Evolutionary conservation across 2,113 vertebrate genomes (phyloP).

Genomic region (Dasyurus viverrinus): DNA sequence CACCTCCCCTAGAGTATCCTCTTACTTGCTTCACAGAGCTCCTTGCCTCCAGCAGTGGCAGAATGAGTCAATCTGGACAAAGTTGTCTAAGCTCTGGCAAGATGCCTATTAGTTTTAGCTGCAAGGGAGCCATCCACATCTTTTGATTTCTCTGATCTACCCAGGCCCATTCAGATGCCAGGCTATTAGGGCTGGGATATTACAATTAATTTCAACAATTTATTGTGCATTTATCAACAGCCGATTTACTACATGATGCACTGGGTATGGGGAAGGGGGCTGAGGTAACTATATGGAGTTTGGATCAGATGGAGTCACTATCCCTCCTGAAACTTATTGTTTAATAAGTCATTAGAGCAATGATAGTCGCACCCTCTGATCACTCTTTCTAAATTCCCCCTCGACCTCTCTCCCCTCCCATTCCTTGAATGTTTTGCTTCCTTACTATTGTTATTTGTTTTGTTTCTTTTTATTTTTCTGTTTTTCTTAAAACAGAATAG

Average conservation of each 20-base stretch:
- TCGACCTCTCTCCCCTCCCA: background rate
- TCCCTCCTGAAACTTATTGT: background rate
- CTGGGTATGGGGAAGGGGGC: background rate
- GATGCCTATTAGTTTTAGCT: background rate
- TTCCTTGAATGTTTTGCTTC: background rate
- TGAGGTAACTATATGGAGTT: background rate
- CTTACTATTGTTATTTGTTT: background rate
- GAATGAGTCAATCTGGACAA: background rate
- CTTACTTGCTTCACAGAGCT: background rate
- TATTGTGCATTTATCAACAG: background rate
- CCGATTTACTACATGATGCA: background rate
- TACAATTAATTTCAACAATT: background rate
- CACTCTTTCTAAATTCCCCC: background rate
- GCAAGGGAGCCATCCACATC: background rate
- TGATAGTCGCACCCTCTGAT: background rate
- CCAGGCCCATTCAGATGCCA: background rate
- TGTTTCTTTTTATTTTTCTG: no score
- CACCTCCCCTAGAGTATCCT: background rate
- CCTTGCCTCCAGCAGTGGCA: background rate
- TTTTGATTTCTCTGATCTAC: background rate
- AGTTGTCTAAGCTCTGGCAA: background rate
- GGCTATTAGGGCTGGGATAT: background rate
- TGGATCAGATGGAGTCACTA: background rate
- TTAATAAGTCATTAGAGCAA: background rate
- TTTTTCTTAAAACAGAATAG: no score